These are phyloP conservation scores for Onychostoma macrolepis DNA, from an alignment of 2,113 vertebrate species.

Conservation along the genomic window DNA sequence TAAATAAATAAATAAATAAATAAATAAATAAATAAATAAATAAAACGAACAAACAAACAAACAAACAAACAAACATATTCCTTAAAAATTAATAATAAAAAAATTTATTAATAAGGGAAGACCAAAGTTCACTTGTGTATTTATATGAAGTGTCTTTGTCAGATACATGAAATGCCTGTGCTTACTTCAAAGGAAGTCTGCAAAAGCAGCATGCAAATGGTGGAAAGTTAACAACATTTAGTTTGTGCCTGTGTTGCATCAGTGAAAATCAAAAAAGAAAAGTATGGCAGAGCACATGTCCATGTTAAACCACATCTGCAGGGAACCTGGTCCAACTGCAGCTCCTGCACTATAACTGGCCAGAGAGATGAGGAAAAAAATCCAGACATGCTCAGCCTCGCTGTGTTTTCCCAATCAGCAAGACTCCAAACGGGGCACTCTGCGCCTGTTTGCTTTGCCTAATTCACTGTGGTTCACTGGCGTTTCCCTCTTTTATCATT, in stretches of 20 bases:
- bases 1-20: too few relatives aligned
- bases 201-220: background rate
- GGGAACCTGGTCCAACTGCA: constrained; percentile 22
- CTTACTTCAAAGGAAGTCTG: background rate
- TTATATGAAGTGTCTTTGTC: background rate
- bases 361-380: constrained; percentile 26
- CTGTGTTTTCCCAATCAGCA: constrained; percentile 46
- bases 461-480: constrained; percentile 45
- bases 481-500: constrained; percentile 52
- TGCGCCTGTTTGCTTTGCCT: constrained; percentile 48
- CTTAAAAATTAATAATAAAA: background rate
- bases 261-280: constrained; percentile 3
- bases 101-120: background rate
- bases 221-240: constrained; percentile 16
- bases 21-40: too few relatives aligned
- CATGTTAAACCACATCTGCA: constrained; percentile 35
- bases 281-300: constrained; percentile 32
- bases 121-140: background rate
- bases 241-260: constrained; percentile 17
- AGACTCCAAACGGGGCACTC: constrained; percentile 37
- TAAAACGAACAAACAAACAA: too few relatives aligned
- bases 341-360: constrained; percentile 11
- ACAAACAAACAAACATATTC: background rate
- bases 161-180: background rate
- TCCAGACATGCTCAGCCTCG: constrained; percentile 17